These are phyloP conservation scores for Saguinus oedipus DNA, from an alignment of 2,797 vertebrate genomes.

Conservation along the genomic window DNA sequence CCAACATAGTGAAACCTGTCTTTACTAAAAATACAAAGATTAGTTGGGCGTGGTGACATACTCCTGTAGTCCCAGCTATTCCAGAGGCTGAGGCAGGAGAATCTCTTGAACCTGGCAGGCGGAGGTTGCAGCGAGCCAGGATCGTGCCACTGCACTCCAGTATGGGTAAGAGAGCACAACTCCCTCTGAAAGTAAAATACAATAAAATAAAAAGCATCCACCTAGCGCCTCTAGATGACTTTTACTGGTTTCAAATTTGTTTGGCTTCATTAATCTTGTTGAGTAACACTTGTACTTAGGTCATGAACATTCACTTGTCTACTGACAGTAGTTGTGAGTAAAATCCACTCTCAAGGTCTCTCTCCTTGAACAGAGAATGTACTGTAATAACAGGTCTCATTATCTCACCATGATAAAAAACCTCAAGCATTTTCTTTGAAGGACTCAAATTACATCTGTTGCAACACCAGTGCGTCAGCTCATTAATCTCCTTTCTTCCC, in stretches of 20 bases:
- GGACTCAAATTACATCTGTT: slow-evolving; percentile 40
- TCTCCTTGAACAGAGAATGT: neutral
- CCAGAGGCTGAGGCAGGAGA: neutral
- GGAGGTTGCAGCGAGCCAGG: neutral
- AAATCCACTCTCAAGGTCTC: slow-evolving; percentile 34
- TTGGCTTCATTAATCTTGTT: slow-evolving; percentile 49
- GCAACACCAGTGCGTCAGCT: neutral
- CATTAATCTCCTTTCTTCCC: slow-evolving; percentile 45
- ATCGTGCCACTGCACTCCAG: neutral
- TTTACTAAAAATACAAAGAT: neutral
- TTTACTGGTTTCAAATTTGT: slow-evolving; percentile 66
- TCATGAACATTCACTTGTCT: slow-evolving; percentile 44
- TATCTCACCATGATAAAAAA: slow-evolving; percentile 35
- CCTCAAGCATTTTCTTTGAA: slow-evolving; percentile 47
- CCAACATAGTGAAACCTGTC: neutral
- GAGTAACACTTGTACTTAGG: slow-evolving; percentile 27
- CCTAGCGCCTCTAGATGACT: slow-evolving; percentile 79
- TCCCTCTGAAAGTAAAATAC: neutral
- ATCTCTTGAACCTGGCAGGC: neutral
- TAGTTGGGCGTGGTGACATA: neutral
- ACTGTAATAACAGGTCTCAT: slow-evolving; percentile 27
- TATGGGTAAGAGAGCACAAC: neutral
- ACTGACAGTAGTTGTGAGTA: neutral
- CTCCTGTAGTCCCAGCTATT: neutral
- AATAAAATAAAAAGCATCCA: neutral